Conservation (phyloP, 2,888 invertebrate genomes). For the Leucoptera coffeella region DNA sequence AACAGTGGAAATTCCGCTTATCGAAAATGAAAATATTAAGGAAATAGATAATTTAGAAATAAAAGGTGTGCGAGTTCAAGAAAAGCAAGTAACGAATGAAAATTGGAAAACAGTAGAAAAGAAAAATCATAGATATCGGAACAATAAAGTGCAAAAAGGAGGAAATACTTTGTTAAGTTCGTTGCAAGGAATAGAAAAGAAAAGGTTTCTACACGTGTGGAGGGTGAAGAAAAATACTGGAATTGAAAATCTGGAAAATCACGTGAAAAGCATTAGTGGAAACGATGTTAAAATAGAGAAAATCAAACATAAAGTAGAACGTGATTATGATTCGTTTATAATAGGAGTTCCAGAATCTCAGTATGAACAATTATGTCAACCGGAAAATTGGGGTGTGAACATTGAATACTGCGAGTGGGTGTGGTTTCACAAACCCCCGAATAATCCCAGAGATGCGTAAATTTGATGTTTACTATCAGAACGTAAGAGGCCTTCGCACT, state of each 20-base stretch:
- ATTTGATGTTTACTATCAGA: too few species aligned
- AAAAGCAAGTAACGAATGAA: not conserved
- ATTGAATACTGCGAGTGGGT: too few species aligned
- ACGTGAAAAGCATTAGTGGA: not conserved
- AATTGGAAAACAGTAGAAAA: not conserved
- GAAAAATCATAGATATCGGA: too few species aligned
- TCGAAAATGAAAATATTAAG: not conserved
- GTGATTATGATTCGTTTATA: not conserved
- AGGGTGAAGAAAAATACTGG: not conserved
- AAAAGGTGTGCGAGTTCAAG: not conserved
- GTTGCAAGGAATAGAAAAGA: not conserved
- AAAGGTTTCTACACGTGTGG: slow-evolving; percentile 1
- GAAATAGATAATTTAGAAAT: too few species aligned
- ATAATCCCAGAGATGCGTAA: not conserved
- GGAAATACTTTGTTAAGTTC: too few species aligned
- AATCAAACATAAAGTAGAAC: slow-evolving; percentile 1
- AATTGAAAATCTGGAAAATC: not conserved
- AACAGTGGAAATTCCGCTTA: not conserved
- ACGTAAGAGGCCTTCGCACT: not conserved
- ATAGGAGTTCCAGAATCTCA: not conserved
- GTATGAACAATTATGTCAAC: not conserved
- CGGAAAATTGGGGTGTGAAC: not conserved
- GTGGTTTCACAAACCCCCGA: too few species aligned
- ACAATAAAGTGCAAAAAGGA: too few species aligned
- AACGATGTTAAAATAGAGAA: not conserved